Evolutionary conservation across 2,888 invertebrate species (phyloP).

Genomic region (Abscondita cerata): DNA sequence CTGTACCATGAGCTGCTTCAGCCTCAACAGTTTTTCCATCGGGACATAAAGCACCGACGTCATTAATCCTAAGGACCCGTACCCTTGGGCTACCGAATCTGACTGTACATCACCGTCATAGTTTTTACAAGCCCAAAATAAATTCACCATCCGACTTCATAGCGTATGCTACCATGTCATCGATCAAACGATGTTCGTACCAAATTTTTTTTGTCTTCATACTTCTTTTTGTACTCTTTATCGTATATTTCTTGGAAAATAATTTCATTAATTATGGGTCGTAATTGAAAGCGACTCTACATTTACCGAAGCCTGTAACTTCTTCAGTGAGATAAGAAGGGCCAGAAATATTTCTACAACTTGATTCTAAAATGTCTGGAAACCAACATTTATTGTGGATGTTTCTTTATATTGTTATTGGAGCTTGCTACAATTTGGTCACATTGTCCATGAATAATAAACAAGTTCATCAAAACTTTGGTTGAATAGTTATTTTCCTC

Average conservation of each 20-base stretch:
- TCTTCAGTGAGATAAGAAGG: too few species aligned
- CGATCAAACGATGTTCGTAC: slow-evolving; percentile 98
- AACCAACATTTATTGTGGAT: too few species aligned
- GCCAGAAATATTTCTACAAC: too few species aligned
- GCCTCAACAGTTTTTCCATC: slow-evolving; percentile 98
- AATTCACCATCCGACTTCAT: slow-evolving; percentile 99
- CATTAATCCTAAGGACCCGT: slow-evolving; percentile 96
- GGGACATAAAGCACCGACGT: slow-evolving; percentile 96
- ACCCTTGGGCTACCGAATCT: slow-evolving; percentile 97
- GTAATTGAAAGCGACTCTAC: too few species aligned
- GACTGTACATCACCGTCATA: slow-evolving; percentile 99
- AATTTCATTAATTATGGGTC: too few species aligned
- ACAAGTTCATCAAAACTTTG: too few species aligned
- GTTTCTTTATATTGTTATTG: too few species aligned
- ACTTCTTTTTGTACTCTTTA: slow-evolving; percentile 82
- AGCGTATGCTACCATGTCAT: slow-evolving; percentile 98
- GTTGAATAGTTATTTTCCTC: too few species aligned
- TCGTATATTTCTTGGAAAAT: slow-evolving; percentile 96
- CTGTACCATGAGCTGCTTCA: slow-evolving; percentile 98
- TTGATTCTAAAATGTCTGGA: too few species aligned
- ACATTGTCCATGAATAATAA: too few species aligned
- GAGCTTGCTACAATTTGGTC: too few species aligned
- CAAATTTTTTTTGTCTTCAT: slow-evolving; percentile 87
- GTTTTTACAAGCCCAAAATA: slow-evolving; percentile 99
- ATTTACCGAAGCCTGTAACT: too few species aligned